Evolutionary conservation across 2,113 vertebrate genomes (phyloP).

Genomic region (Colaptes auratus): DNA sequence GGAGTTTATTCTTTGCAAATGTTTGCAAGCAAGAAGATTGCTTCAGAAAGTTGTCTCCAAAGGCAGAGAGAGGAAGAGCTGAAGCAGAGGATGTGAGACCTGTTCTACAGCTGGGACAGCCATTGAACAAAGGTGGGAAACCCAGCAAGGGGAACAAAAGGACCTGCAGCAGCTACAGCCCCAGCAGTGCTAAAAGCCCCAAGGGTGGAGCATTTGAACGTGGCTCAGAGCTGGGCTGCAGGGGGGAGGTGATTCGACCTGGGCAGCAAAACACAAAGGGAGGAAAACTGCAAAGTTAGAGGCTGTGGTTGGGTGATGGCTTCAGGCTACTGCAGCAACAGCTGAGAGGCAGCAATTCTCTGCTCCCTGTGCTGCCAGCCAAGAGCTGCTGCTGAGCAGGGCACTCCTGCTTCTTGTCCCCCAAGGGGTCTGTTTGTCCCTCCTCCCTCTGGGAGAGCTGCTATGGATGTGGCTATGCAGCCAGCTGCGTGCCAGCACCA

Average conservation of each 20-base stretch:
- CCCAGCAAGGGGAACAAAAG: not conserved
- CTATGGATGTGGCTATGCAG: fast-evolving
- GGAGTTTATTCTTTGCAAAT: slow-evolving; percentile 56
- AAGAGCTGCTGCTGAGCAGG: not conserved
- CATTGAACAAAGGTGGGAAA: not conserved
- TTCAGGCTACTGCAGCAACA: not conserved
- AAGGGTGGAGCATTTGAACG: not conserved
- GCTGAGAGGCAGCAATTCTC: fast-evolving
- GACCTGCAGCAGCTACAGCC: not conserved
- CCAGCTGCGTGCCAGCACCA: fast-evolving
- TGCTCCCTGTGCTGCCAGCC: fast-evolving
- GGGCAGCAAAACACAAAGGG: not conserved
- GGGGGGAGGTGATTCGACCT: too few relatives aligned
- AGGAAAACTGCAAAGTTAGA: not conserved
- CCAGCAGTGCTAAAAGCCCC: not conserved
- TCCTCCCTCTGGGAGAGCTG: not conserved
- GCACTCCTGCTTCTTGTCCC: not conserved
- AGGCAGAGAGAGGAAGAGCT: slow-evolving; percentile 6
- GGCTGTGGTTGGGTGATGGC: not conserved
- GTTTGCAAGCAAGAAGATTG: slow-evolving; percentile 32
- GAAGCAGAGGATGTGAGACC: not conserved
- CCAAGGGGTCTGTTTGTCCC: fast-evolving
- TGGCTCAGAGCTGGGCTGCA: not conserved
- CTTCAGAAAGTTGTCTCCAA: slow-evolving; percentile 19
- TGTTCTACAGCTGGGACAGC: not conserved